Percentiles rank a stretch among this genome's conserved stretches.
These are phyloP conservation scores for Leuciscus idus DNA, from an alignment of 2,113 vertebrate species.

Conservation along the genomic window DNA sequence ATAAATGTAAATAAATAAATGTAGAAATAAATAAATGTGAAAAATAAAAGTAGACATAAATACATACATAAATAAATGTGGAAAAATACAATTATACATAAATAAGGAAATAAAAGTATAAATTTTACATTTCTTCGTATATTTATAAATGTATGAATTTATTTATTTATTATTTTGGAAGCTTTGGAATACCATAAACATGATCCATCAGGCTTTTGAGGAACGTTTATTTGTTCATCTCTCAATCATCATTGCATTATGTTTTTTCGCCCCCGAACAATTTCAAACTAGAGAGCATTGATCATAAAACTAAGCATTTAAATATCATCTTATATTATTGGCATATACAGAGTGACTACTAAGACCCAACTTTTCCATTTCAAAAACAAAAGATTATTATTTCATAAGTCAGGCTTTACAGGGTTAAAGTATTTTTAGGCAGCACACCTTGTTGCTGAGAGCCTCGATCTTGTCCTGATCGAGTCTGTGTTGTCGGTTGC, in stretches of 20 bases:
- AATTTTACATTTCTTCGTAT: too few species aligned
- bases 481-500: conserved; percentile 86
- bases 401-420: neutral
- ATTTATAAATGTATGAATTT: too few species aligned
- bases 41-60: too few species aligned
- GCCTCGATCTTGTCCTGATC: conserved; percentile 95
- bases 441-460: conserved; percentile 86
- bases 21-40: too few species aligned
- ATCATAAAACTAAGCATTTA: neutral
- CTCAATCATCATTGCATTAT: neutral
- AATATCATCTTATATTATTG: neutral
- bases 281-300: neutral
- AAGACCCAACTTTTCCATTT: neutral
- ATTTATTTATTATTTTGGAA: too few species aligned
- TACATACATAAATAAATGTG: too few species aligned
- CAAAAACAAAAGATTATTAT: neutral
- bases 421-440: neutral
- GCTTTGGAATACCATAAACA: neutral
- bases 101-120: too few species aligned
- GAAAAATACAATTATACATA: too few species aligned
- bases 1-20: too few species aligned
- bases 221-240: neutral
- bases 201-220: neutral
- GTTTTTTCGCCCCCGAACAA: neutral
- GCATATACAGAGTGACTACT: too few species aligned